Evolutionary conservation across 2,797 vertebrate species (phyloP).

Genomic region (Scyliorhinus canicula): DNA sequence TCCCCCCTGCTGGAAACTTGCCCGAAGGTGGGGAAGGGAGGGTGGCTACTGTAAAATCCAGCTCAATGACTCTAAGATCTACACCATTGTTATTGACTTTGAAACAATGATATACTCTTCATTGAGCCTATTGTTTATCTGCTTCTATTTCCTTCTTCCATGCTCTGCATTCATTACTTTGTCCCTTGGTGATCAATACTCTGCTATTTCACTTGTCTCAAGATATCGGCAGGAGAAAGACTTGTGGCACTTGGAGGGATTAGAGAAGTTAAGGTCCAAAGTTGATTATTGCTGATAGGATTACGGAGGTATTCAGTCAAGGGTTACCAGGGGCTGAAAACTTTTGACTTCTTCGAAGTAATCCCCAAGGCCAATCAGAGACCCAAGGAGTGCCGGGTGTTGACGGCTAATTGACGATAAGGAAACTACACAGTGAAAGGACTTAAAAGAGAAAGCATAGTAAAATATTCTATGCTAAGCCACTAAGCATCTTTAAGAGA

Average conservation of each 20-base stretch:
- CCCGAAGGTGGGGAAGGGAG: too few relatives aligned
- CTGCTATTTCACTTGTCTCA: neutral
- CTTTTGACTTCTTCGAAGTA: conserved; percentile 11
- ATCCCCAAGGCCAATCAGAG: neutral
- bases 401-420: neutral
- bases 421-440: neutral
- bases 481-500: neutral
- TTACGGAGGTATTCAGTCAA: neutral
- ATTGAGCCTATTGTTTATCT: neutral
- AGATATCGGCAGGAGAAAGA: neutral
- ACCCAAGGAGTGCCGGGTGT: neutral
- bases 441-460: neutral
- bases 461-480: neutral
- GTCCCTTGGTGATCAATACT: neutral
- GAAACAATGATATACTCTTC: neutral
- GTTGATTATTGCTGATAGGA: neutral
- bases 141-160: neutral
- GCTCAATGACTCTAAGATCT: neutral
- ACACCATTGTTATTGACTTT: neutral
- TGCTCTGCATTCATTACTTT: neutral
- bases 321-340: neutral
- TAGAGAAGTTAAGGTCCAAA: neutral
- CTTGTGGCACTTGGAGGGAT: neutral
- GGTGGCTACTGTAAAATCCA: too few relatives aligned
- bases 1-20: too few relatives aligned